Base-by-base conservation (phyloP, 2,888 invertebrate species). In the Diabrotica balteata region DNA sequence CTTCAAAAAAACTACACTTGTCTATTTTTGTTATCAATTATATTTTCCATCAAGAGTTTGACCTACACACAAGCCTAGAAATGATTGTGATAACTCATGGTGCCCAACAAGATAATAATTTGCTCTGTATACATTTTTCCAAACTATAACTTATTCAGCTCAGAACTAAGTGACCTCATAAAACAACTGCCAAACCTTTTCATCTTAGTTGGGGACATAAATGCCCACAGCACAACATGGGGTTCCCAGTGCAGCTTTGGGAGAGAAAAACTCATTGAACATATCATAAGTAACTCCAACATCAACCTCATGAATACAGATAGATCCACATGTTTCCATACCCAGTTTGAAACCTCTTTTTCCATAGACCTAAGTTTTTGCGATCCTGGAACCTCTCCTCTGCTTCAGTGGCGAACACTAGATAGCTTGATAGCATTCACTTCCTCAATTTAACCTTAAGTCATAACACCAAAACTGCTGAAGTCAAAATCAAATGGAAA, bases 261-360 rank as follows among this genome's bases (percentile, higher is more conserved):
- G 8, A 17, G 43, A 9, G 64, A 17, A 0, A 64, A 64, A 58
- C 44, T 64, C 2, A 58, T 64, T 50, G 58, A 59, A 52, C n/a
- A 60, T 22, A 11, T 60, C 8, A 11, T 60, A 1, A 54, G 50
- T 44, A 60, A 45, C n/a, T 65, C 46, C 45, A 58, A 65, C 43
- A 46, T 60, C 0, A 55, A 55, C 42, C 43, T 60, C 8, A 22
- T 66, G 8, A 66, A 61, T 52, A 57, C 50, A 32, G 58, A 51
- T 17, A 57, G 61, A 42, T 55, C 54, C 57, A 66, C 61, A 46
- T 44, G 62, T 54, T 66, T 61, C 46, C 49, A 66, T 32, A 45
- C 62, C 22, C 51, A 54, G 46, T 61, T 46, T 7, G 61, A 52
- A 46, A 17, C 49, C 17, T 61, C 50, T 44, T 66, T 57, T 0